Conservation (phyloP, 2,888 invertebrate genomes). For the Atethmia centrago region DNA sequence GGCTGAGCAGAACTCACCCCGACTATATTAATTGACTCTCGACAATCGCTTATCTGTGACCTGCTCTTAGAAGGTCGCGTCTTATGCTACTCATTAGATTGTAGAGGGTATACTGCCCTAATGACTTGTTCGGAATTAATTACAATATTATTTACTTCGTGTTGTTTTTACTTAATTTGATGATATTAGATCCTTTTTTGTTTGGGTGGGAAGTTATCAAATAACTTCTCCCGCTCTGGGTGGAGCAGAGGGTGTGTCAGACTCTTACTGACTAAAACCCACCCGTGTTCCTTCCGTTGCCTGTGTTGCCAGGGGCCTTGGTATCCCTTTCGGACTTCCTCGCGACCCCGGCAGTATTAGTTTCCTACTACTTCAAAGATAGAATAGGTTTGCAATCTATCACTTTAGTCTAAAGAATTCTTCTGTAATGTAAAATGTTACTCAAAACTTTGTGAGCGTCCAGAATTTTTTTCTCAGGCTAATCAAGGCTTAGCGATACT, state of each 20-base stretch:
- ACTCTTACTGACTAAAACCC: too few species aligned
- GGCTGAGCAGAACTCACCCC: conserved; percentile 18
- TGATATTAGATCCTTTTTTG: background rate
- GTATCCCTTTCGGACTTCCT: too few species aligned
- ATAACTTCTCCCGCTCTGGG: too few species aligned
- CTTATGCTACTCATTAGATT: conserved; percentile 28
- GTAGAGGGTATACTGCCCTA: conserved; percentile 17
- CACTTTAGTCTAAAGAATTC: background rate
- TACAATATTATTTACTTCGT: background rate
- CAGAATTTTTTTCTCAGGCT: background rate
- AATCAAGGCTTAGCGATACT: background rate
- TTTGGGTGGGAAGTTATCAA: too few species aligned
- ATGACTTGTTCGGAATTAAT: background rate
- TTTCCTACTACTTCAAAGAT: background rate
- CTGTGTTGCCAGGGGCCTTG: too few species aligned
- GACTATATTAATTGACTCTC: conserved; percentile 28
- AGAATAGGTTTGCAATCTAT: background rate
- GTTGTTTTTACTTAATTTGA: background rate
- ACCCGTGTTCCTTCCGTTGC: too few species aligned
- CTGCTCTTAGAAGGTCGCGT: conserved; percentile 19
- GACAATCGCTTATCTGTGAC: conserved; percentile 39
- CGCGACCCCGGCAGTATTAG: too few species aligned
- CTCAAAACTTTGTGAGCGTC: background rate
- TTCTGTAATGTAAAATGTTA: background rate
- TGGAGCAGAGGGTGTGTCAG: too few species aligned